Conservation (phyloP, 2,797 vertebrate genomes). For the Aldrovandia affinis region DNA sequence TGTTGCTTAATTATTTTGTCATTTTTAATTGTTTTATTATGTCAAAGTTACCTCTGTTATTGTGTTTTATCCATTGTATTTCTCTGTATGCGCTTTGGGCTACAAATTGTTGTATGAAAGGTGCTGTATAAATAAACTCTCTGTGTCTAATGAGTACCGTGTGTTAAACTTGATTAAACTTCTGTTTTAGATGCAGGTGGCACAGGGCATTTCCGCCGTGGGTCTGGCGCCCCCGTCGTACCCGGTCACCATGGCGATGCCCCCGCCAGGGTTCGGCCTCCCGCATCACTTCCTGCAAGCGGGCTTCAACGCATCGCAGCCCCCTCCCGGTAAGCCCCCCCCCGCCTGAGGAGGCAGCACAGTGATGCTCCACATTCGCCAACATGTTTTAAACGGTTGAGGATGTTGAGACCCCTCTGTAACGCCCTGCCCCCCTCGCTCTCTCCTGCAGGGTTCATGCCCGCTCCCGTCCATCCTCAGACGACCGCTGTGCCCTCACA, state of each 20-base stretch:
- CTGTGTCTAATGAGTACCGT: no score
- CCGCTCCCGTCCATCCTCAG: conserved; percentile 80
- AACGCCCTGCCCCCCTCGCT: conserved; percentile 14
- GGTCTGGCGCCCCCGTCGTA: conserved; percentile 90
- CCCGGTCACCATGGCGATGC: conserved; percentile 92
- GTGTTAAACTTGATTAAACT: no score
- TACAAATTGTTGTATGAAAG: no score
- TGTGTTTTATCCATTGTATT: no score
- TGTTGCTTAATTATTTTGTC: no score
- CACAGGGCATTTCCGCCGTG: conserved; percentile 87
- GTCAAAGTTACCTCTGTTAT: no score
- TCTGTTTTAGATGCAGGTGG: conserved; percentile 86
- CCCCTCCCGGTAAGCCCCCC: conserved; percentile 87
- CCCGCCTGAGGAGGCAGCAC: no score
- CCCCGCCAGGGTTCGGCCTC: conserved; percentile 90
- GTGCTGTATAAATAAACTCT: no score
- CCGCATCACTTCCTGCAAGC: conserved; percentile 94
- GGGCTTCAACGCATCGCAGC: conserved; percentile 91
- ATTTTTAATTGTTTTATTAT: no score
- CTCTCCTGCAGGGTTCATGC: conserved; percentile 81
- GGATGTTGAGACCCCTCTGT: neutral
- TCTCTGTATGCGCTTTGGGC: no score
- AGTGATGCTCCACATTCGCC: no score
- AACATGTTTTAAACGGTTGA: no score
- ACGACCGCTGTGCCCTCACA: conserved; percentile 74